Base-by-base conservation (phyloP, 1,140 invertebrate genomes). In the Drosophila sucinea region DNA sequence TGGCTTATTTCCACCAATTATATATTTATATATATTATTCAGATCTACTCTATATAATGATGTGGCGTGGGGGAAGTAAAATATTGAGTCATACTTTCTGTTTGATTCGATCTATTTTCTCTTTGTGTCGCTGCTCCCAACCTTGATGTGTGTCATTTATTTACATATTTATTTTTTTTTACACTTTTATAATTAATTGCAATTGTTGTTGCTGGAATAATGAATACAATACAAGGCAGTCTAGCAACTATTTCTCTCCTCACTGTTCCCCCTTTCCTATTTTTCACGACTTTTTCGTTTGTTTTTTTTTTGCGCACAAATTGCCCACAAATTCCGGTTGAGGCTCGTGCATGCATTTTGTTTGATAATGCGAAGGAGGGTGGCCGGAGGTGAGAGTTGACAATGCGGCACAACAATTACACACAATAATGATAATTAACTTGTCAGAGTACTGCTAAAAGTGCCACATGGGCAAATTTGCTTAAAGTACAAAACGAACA, bases 401-500 rank as follows among this genome's bases (percentile, higher is more conserved):
- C 47, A 25, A 51, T 56, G 60, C 8, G 51, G 44, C 51, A 51
- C 51, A 51, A 58, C 38, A 56, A 81, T 77, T 74, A 82, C 72
- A 51, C 54, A 25, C 33, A 66, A 68, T 73, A 68, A 79, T 79
- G 58, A 80, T 64, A 81, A 84, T 80, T 84, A 84, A 64, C 11
- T 70, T 67, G 64, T 55, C 57, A 61, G 60, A 38, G 33, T 27
- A 23, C 6, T 51, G 44, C 25, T 51, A 51, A 27, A 51, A 51
- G 44, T 51, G 44, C 23, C 44, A 51, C 44, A 51, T 51, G 44
- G 11, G 23, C 44, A 51, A 51, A 51, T 17, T 47, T 27, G 44
- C 8, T 25, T 27, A 0, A 27, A 51, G n/a, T 51, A 51, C 6
- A 35, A 33, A 29, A 47, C 35, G 35, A 33, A 35, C 23, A 41